A percentile compares a stretch with the other conserved stretches of the same genome.
Evolutionary conservation across 2,113 vertebrate genomes (phyloP).

Genomic region (Petaurus breviceps): DNA sequence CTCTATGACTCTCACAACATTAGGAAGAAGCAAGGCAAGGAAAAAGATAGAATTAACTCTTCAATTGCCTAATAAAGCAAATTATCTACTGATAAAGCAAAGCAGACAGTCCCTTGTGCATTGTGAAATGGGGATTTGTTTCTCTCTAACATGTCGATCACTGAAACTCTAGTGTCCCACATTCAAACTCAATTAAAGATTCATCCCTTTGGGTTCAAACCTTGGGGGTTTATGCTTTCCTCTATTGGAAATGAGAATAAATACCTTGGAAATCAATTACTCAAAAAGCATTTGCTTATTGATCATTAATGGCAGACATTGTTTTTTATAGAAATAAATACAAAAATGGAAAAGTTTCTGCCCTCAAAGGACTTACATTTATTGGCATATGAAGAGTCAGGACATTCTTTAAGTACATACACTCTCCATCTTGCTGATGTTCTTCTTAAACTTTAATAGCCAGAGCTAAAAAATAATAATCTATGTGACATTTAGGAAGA

Average conservation of each 20-base stretch:
- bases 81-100: conserved; percentile 17
- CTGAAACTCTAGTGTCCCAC: not conserved
- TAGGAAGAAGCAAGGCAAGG: conserved; percentile 35
- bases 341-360: not conserved
- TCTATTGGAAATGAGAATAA: not conserved
- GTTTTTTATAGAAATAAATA: not conserved
- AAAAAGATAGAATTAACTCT: conserved; percentile 57
- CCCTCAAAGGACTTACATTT: not conserved
- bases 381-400: not conserved
- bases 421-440: not conserved
- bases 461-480: not conserved
- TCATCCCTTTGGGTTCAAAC: not conserved
- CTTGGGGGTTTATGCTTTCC: not conserved
- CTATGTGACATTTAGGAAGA: not conserved
- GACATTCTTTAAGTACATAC: not conserved
- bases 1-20: not conserved
- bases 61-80: conserved; percentile 22
- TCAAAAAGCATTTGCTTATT: not conserved
- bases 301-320: not conserved
- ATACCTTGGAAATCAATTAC: not conserved
- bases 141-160: not conserved
- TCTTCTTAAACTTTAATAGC: not conserved
- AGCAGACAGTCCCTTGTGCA: not conserved
- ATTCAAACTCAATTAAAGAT: not conserved
- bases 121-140: not conserved